Evolutionary conservation across 2,113 vertebrate genomes (phyloP).

Genomic region (Hippocampus comes): DNA sequence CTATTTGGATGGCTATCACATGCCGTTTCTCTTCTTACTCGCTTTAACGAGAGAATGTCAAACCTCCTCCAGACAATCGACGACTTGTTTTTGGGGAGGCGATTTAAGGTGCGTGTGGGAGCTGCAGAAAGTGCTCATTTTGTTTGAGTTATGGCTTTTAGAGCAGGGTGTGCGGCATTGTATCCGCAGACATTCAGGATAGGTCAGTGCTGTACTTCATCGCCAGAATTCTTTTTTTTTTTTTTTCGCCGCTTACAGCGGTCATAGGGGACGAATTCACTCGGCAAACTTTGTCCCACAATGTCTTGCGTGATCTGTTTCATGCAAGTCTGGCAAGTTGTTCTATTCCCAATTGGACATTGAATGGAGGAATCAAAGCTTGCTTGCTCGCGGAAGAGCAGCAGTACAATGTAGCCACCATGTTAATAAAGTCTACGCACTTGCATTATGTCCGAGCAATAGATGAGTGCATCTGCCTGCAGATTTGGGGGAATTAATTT

Average conservation of each 20-base stretch:
- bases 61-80: slow-evolving; percentile 62
- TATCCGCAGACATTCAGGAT: not conserved
- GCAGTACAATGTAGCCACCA: no score
- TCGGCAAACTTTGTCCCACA: not conserved
- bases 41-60: slow-evolving; percentile 65
- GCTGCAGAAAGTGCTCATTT: slow-evolving; percentile 22
- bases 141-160: slow-evolving; percentile 4
- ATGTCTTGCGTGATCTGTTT: not conserved
- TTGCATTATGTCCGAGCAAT: no score
- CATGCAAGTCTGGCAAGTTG: not conserved
- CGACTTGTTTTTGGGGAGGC: slow-evolving; percentile 54
- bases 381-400: not conserved
- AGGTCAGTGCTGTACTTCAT: not conserved
- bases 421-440: no score
- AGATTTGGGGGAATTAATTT: no score
- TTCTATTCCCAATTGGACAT: not conserved
- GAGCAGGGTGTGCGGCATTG: not conserved
- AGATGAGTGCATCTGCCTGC: no score
- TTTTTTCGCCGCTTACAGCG: not conserved
- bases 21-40: slow-evolving; percentile 71
- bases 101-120: slow-evolving; percentile 30
- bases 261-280: not conserved
- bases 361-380: not conserved
- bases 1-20: slow-evolving; percentile 75
- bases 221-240: not conserved